Conservation (phyloP, 35 echinoderm and acorn worm genomes). For the Strongylocentrotus purpuratus region DNA sequence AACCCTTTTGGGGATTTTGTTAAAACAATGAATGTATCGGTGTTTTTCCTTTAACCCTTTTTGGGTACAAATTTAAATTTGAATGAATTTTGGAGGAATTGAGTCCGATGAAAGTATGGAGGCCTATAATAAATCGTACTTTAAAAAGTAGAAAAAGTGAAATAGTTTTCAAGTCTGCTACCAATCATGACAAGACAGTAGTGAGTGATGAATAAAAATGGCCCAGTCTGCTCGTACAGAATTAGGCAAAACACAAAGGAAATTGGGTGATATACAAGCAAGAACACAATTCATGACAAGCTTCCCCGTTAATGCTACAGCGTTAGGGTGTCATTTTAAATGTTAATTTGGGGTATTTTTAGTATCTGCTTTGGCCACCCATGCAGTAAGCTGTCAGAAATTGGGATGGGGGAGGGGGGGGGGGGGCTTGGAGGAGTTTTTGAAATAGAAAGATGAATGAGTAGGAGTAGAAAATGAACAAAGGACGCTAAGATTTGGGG, state of each 20-base stretch:
- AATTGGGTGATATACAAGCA: neutral
- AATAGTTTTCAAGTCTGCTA: neutral
- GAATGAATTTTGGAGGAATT: too few relatives aligned
- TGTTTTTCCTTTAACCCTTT: too few relatives aligned
- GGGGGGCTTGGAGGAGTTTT: neutral
- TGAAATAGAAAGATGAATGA: too few relatives aligned
- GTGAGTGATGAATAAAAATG: neutral
- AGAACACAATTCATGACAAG: neutral
- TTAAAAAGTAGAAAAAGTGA: too few relatives aligned
- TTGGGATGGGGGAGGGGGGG: neutral
- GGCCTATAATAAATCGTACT: too few relatives aligned
- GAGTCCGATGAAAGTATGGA: too few relatives aligned
- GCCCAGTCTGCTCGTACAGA: neutral
- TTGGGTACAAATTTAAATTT: too few relatives aligned
- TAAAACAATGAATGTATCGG: too few relatives aligned
- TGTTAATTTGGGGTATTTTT: neutral
- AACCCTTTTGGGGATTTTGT: too few relatives aligned
- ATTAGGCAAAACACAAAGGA: neutral
- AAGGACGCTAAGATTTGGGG: too few relatives aligned
- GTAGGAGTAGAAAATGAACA: too few relatives aligned
- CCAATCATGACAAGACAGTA: neutral
- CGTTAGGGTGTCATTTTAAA: neutral
- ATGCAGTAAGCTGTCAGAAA: neutral
- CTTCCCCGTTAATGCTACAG: neutral
- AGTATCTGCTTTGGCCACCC: neutral